Conservation (phyloP, 2,888 invertebrate species). For the Dione vanillae region DNA sequence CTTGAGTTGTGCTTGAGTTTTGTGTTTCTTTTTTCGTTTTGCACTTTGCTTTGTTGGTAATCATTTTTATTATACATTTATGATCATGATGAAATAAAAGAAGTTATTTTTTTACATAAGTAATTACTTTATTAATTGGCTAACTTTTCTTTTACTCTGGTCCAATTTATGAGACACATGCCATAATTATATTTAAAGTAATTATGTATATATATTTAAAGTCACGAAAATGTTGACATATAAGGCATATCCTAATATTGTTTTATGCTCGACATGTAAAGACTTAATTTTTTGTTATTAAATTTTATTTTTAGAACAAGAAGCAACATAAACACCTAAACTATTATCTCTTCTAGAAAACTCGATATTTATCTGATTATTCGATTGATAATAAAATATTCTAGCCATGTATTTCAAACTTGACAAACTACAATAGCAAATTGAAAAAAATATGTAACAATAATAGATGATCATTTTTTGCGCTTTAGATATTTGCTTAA, state of each 20-base stretch:
- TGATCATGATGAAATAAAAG: neutral
- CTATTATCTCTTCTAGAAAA: no score
- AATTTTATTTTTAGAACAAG: no score
- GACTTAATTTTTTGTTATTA: no score
- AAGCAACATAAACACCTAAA: no score
- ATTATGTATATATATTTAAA: neutral
- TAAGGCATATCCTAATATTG: neutral
- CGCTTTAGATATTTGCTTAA: no score
- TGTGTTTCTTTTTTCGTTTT: conserved; percentile 48
- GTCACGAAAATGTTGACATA: neutral
- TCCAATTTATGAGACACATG: neutral
- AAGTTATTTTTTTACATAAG: neutral
- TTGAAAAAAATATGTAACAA: no score
- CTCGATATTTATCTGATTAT: no score
- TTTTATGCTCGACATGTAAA: neutral
- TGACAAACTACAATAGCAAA: no score
- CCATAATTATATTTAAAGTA: neutral
- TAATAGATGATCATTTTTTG: no score
- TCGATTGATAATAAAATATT: no score
- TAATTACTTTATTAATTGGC: neutral
- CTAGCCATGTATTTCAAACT: no score
- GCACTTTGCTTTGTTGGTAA: conserved; percentile 37
- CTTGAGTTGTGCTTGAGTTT: conserved; percentile 64
- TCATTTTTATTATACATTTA: conserved; percentile 5
- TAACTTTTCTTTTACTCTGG: neutral